Evolutionary conservation across 2,797 vertebrate species (phyloP).

Genomic region (Gambelia wislizenii): DNA sequence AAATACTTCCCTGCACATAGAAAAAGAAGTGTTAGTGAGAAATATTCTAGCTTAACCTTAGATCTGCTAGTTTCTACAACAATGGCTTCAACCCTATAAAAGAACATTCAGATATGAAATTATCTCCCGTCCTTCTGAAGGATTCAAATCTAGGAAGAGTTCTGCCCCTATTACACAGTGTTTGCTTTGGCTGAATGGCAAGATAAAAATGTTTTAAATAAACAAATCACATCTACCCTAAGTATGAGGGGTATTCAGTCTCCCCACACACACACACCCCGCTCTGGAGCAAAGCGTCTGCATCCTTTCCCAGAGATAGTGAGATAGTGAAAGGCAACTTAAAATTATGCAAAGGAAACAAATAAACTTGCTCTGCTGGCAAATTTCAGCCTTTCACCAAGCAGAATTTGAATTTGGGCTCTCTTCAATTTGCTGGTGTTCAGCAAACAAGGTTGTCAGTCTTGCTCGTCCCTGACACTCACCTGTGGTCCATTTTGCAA

Average conservation of each 20-base stretch:
- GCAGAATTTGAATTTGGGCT: not conserved
- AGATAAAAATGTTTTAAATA: not conserved
- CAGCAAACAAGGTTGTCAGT: not conserved
- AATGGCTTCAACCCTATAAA: not conserved
- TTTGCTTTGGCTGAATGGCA: not conserved
- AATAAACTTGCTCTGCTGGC: not conserved
- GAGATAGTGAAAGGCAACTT: not conserved
- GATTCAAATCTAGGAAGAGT: not conserved
- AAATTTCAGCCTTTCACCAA: not conserved
- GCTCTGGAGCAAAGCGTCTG: not conserved
- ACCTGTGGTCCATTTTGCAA: slow-evolving; percentile 23
- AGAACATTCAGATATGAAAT: not conserved
- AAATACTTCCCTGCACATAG: not conserved
- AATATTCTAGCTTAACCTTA: not conserved
- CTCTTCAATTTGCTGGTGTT: not conserved
- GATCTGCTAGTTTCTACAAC: not conserved
- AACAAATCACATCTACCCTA: not conserved
- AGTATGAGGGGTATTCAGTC: not conserved
- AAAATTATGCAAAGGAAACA: not conserved
- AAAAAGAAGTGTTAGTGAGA: not conserved
- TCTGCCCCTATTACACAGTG: not conserved
- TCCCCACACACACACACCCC: too few relatives aligned
- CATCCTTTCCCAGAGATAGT: not conserved
- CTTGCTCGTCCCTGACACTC: not conserved
- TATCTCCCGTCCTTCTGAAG: too few relatives aligned